These are phyloP conservation scores for Amblyraja radiata DNA, from an alignment of 2,797 vertebrate genomes.

Conservation along the genomic window DNA sequence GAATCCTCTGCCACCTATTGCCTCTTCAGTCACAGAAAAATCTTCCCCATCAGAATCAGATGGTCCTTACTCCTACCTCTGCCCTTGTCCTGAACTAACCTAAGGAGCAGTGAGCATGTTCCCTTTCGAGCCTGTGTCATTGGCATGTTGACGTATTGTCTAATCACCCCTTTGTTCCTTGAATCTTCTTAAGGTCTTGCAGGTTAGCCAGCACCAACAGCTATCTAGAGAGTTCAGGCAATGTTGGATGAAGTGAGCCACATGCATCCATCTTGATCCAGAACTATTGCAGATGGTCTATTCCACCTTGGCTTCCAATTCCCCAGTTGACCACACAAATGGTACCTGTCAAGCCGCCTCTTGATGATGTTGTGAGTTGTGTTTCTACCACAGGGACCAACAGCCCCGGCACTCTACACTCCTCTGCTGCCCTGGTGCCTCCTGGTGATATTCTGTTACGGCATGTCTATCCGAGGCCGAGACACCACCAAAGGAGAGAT, in stretches of 20 bases:
- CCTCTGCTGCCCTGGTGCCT: constrained; percentile 23
- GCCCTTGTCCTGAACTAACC: neutral
- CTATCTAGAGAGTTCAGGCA: neutral
- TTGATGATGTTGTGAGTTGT: constrained; percentile 20
- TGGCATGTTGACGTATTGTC: neutral
- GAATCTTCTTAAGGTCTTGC: neutral
- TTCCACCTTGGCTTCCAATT: constrained; percentile 20
- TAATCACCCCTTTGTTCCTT: neutral
- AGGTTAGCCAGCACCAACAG: neutral
- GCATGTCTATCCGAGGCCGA: constrained; percentile 22
- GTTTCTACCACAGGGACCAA: neutral
- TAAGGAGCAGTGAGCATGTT: neutral
- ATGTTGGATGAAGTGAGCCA: neutral
- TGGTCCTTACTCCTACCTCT: neutral
- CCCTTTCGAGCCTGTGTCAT: neutral
- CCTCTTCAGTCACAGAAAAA: neutral
- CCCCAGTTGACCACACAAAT: constrained; percentile 11
- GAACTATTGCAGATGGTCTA: neutral
- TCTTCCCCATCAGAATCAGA: constrained; percentile 7
- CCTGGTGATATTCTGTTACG: constrained; percentile 3
- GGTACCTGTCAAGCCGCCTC: constrained; percentile 32
- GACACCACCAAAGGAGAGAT: constrained; percentile 13
- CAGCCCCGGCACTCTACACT: neutral
- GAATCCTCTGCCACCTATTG: neutral
- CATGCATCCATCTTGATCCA: neutral